Evolutionary conservation across 2,113 vertebrate species (phyloP).

Genomic region (Empidonax alnorum): DNA sequence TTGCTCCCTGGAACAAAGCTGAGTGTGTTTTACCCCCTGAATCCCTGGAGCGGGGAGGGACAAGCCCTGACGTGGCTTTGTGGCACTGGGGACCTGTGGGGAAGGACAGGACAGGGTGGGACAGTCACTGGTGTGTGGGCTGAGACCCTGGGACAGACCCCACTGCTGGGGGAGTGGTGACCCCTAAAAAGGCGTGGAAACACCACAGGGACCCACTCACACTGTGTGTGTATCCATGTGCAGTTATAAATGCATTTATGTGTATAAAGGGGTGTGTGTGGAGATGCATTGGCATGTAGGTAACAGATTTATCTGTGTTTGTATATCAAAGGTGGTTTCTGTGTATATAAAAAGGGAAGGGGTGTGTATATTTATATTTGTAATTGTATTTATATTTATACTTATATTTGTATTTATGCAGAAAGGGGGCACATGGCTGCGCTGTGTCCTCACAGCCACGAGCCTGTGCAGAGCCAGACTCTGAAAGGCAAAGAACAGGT

Average conservation of each 20-base stretch:
- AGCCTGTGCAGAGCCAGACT: background rate
- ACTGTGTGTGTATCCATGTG: accelerated
- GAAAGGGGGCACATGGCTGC: background rate
- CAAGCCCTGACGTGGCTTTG: accelerated
- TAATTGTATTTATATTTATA: no score
- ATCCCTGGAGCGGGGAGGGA: accelerated
- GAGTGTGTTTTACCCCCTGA: accelerated
- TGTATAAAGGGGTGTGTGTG: accelerated
- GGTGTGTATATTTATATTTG: background rate
- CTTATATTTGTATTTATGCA: background rate
- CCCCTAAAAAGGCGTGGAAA: background rate
- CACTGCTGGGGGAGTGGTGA: background rate
- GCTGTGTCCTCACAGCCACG: background rate
- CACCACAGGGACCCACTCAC: background rate
- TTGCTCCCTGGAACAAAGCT: background rate
- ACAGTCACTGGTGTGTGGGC: background rate
- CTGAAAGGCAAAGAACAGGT: background rate
- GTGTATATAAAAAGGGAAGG: background rate
- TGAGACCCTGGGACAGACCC: background rate
- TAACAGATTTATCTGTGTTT: accelerated
- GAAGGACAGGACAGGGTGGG: background rate
- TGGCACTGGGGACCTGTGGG: background rate
- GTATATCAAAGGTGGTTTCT: background rate
- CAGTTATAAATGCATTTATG: accelerated
- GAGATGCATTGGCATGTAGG: background rate